phyloP scores from a whole-genome alignment of 2,888 invertebrate species.

The Gastrophysa polygoni region DNA sequence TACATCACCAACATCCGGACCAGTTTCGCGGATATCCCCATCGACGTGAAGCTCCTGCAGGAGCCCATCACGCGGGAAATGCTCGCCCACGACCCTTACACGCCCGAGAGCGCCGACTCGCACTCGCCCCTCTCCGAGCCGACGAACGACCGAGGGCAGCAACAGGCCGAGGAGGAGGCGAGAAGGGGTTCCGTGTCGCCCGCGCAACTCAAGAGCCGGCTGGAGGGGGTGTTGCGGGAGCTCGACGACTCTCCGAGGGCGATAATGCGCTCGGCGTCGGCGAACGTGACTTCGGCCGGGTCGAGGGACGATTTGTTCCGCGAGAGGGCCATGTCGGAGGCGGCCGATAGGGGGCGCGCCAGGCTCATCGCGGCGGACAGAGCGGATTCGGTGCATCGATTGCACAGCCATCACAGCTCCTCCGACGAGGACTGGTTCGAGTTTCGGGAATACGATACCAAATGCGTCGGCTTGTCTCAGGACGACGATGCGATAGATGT shows the following conservation, averaged over 20 bases:
- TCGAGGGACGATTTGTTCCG: conserved; percentile 35
- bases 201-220: conserved; percentile 66
- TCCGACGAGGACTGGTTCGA: conserved; percentile 61
- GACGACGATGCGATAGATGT: conserved; percentile 6
- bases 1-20: conserved; percentile 43
- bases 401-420: conserved; percentile 59
- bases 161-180: conserved; percentile 40
- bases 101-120: conserved; percentile 82
- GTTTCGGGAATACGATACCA: conserved; percentile 39
- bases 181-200: conserved; percentile 63
- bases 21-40: conserved; percentile 46
- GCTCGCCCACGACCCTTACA: conserved; percentile 72
- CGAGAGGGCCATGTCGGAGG: conserved; percentile 50
- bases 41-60: conserved; percentile 61
- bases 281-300: conserved; percentile 36
- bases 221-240: conserved; percentile 61
- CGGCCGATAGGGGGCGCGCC: conserved; percentile 39
- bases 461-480: conserved; percentile 24
- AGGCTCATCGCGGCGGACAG: conserved; percentile 42
- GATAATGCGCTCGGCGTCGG: conserved; percentile 48
- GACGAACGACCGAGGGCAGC: conserved; percentile 44
- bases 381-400: conserved; percentile 47
- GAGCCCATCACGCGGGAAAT: conserved; percentile 60
- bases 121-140: conserved; percentile 63
- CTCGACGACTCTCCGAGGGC: conserved; percentile 39